Conservation (phyloP, 2,797 vertebrate species). For the Manis pentadactyla region DNA sequence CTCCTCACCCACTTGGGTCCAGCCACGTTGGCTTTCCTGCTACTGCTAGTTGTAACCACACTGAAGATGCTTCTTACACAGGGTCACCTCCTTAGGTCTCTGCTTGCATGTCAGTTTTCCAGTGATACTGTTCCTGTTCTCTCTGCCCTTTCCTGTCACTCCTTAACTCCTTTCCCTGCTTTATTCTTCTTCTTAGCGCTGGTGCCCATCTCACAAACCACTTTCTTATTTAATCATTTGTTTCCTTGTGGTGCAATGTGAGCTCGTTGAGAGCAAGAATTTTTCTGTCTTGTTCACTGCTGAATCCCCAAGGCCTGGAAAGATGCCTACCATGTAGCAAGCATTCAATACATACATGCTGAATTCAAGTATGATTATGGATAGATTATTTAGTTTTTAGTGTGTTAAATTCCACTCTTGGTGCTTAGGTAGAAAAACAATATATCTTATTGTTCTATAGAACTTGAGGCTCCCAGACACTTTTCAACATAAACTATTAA, state of each 20-base stretch:
- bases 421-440: conserved; percentile 8
- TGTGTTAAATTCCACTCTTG: conserved; percentile 18
- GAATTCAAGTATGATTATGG: neutral
- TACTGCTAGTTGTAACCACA: neutral
- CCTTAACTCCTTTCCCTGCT: neutral
- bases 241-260: neutral
- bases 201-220: neutral
- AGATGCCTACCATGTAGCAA: neutral
- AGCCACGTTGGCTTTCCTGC: neutral
- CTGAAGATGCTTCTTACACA: neutral
- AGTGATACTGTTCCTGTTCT: neutral
- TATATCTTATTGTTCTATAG: neutral
- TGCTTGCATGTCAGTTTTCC: neutral
- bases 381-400: neutral
- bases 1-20: neutral
- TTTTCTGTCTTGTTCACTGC: neutral
- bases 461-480: conserved; percentile 12
- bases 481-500: neutral
- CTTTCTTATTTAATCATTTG: neutral
- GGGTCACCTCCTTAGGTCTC: neutral
- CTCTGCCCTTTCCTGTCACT: neutral
- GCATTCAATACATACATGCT: neutral
- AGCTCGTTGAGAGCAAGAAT: neutral
- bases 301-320: neutral
- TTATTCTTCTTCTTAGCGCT: neutral